These are phyloP conservation scores for Sturnus vulgaris DNA, from an alignment of 2,113 vertebrate genomes.

Conservation along the genomic window DNA sequence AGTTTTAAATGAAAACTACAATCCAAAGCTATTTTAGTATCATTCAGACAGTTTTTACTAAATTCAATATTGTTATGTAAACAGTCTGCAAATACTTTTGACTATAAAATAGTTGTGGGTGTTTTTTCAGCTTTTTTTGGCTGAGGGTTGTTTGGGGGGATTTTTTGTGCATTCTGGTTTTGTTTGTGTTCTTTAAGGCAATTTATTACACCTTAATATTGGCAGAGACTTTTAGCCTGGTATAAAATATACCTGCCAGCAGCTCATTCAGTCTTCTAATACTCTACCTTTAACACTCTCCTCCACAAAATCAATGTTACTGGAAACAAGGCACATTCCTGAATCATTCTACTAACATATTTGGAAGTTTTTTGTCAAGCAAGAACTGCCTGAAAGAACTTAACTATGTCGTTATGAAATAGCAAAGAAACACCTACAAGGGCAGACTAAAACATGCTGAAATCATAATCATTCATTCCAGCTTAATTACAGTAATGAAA, in stretches of 20 bases:
- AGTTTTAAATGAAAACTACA: background rate
- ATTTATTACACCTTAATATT: background rate
- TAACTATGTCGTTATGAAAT: background rate
- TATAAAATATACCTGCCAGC: background rate
- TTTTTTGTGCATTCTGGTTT: rapidly evolving
- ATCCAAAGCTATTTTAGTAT: background rate
- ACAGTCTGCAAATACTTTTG: background rate
- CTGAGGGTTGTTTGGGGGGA: rapidly evolving
- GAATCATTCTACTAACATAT: background rate
- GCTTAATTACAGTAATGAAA: background rate
- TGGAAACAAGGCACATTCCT: background rate
- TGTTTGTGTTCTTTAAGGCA: background rate
- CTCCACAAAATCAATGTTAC: background rate
- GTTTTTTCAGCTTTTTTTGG: background rate
- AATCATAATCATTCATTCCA: background rate
- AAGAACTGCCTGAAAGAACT: background rate
- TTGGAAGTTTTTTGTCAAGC: background rate
- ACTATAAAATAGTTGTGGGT: background rate
- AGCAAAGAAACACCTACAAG: background rate
- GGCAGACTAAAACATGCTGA: background rate
- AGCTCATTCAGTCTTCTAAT: background rate
- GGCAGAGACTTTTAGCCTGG: background rate
- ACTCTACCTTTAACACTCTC: background rate
- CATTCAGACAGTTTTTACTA: background rate
- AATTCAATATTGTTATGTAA: background rate